Base-by-base conservation (phyloP, 2,888 invertebrate genomes). In the Timandra comae region DNA sequence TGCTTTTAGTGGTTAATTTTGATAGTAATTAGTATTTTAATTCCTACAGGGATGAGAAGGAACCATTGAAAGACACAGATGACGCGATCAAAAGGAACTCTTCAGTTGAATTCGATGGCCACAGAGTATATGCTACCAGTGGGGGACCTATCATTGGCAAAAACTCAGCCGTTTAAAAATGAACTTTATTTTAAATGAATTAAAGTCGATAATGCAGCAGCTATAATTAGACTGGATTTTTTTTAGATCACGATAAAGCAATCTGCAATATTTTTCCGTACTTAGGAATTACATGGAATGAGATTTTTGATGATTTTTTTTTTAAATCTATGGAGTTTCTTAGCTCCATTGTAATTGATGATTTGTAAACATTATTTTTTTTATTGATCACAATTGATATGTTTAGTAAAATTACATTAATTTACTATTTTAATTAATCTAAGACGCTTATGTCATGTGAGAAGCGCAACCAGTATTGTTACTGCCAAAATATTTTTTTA, bases 141-240 rank as follows among this genome's bases (percentile, higher is more conserved):
- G 93, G 94, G 40, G 93, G 94, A 37, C 93, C 91, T 54, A 91
- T 94, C 55, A 93, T 95, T 61, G 95, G 95, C 52, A 95, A 95
- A 84, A 94, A 95, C 72, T 95, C 95, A n/a, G 94, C 95, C 32
- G 95, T 96, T 55, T 93, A 88, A 76, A 8, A 32, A 31, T 29
- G 22, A 22, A 6, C 31, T 26, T 9, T 27, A 20, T 13, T 16
- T 6, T 16, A 5, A 16, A 5, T 5, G 16, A 3, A 6, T 16
- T 16, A 16, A 16, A 16, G 16, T 16, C 6, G 16, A 16, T n/a
- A n/a, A n/a, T n/a, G n/a, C n/a, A n/a, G n/a, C n/a, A n/a, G n/a
- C n/a, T n/a, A n/a, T n/a, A n/a, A 7, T 28, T 29, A 33, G 28
- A 34, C 12, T 35, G 20, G 25, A 13, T 27, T 22, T 12, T 29